Conservation (phyloP, 2,888 invertebrate genomes). For the Phlogophora meticulosa region DNA sequence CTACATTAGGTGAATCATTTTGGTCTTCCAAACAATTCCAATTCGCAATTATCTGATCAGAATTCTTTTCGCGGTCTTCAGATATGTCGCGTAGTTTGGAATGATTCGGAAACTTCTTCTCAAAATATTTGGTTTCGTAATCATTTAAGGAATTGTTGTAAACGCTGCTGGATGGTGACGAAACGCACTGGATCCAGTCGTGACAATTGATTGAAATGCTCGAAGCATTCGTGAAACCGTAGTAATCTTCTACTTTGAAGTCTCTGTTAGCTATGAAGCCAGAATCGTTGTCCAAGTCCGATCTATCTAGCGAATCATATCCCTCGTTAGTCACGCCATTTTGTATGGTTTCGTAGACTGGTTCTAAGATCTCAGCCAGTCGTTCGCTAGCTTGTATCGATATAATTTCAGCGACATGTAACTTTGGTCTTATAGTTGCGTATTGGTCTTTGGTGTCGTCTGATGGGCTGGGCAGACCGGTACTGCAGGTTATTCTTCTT, state of each 20-base stretch:
- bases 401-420: conserved; percentile 88
- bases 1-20: conserved; percentile 34
- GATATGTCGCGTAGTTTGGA: conserved; percentile 66
- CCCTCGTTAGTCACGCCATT: conserved; percentile 77
- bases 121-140: conserved; percentile 73
- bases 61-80: conserved; percentile 61
- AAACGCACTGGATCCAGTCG: conserved; percentile 82
- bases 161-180: conserved; percentile 79
- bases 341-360: conserved; percentile 85
- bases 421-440: conserved; percentile 75
- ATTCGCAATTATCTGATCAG: conserved; percentile 53
- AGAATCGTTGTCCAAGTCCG: conserved; percentile 75
- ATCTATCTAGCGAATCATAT: conserved; percentile 79
- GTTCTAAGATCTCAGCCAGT: conserved; percentile 86
- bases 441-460: conserved; percentile 75
- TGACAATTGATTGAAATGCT: conserved; percentile 83
- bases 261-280: conserved; percentile 74
- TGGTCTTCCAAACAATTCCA: conserved; percentile 50
- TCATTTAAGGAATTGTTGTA: conserved; percentile 81
- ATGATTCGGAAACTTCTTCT: conserved; percentile 72
- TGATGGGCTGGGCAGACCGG: conserved; percentile 74
- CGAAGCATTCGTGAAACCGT: conserved; percentile 82
- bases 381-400: conserved; percentile 86
- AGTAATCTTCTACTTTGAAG: conserved; percentile 77
- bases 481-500: conserved; percentile 83